Evolutionary conservation across 2,888 invertebrate genomes (phyloP).

Genomic region (Drosophila prolongata): DNA sequence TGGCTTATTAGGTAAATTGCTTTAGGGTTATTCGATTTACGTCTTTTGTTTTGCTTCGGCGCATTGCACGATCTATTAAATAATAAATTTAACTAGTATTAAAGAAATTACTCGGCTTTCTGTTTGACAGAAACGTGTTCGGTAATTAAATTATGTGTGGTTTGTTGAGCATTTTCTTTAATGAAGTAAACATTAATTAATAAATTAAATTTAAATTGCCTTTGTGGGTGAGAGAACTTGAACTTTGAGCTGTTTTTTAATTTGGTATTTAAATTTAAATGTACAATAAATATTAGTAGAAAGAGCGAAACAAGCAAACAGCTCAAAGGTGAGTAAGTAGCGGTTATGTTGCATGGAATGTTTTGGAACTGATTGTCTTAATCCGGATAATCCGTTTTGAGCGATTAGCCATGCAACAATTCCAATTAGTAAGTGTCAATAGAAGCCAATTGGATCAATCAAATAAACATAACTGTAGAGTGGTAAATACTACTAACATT

Average conservation of each 20-base stretch:
- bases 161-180: conserved; percentile 1
- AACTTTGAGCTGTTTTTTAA: conserved; percentile 65
- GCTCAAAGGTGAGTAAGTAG: conserved; percentile 60
- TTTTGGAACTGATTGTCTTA: conserved; percentile 7
- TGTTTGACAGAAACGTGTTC: conserved; percentile 73
- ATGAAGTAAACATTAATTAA: conserved; percentile 41
- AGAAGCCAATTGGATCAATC: conserved; percentile 30
- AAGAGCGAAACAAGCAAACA: conserved; percentile 33
- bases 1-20: conserved; percentile 31
- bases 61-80: conserved; percentile 63
- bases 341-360: conserved; percentile 5
- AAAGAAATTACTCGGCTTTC: conserved; percentile 53
- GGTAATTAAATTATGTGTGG: conserved; percentile 23
- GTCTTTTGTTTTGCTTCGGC: conserved; percentile 38
- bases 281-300: conserved; percentile 75
- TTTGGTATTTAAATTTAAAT: conserved; percentile 57
- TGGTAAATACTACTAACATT: conserved; percentile 64
- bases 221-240: conserved; percentile 20
- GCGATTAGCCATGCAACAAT: conserved; percentile 26
- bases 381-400: not conserved
- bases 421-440: conserved; percentile 28
- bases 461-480: conserved; percentile 56
- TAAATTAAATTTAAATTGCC: conserved; percentile 39
- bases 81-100: conserved; percentile 65
- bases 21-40: conserved; percentile 36